Base-by-base conservation (phyloP, 2,113 vertebrate genomes). In the Nibea albiflora region DNA sequence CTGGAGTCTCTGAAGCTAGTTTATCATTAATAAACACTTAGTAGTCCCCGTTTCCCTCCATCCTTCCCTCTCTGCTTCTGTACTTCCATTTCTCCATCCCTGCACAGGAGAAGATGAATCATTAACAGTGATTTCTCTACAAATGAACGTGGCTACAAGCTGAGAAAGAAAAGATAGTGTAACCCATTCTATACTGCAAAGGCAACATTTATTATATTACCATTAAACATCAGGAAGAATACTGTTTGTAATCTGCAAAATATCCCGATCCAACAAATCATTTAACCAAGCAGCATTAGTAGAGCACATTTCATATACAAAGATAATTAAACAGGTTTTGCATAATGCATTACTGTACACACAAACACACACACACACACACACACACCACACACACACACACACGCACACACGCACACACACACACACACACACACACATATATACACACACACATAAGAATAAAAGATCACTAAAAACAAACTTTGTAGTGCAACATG, bases 11-110 rank as follows among this genome's bases (percentile, higher is more conserved):
- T 75, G 76, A 52, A 76, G 83, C 81, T 71, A 64, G 73, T 94
- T 92, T 88, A 90, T 90, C 91, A 92, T 91, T 92, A 90, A 90
- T 80, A 92, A 88, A 92, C 81, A 90, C 89, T 93, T 87, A 89
- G 68, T 74, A 70, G 79, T 90, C 78, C 75, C 83, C 64, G 83
- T 84, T 83, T 83, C 61, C 67, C 63, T 86, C 64, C 69, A 65
- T 74, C 31, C 60, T 19, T 77, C 62, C 46, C 52, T 74, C 68
- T 19, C 47, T 64, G 46, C 66, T 50, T 62, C 64, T 73, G 49
- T 61, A 64, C 42, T 60, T 76, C 80, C 66, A 73, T 74, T 31
- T 28, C 72, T 76, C 56, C 71, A 74, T 83, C 28, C 15, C 68
- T 11, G 61, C 28, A 10, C 35, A 6, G 47, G 49, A 73, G 46